Conservation (phyloP, 2,797 vertebrate genomes). For the Sebastolobus alascanus region DNA sequence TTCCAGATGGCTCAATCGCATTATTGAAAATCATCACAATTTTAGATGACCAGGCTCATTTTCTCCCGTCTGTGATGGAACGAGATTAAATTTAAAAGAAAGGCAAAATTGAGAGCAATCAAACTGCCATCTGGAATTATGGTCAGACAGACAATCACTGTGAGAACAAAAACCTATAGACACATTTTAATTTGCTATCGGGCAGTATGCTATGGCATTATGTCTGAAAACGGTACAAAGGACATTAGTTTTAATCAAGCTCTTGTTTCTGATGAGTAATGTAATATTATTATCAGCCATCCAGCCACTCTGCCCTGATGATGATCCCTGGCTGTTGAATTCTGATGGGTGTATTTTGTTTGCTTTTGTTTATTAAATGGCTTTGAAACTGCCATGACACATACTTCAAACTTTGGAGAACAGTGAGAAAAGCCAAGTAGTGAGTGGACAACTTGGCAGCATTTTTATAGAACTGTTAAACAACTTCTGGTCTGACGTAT, state of each 20-base stretch:
- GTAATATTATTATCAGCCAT: constrained; percentile 30
- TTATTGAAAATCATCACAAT: constrained; percentile 60
- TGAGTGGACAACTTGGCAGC: not conserved
- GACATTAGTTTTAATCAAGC: constrained; percentile 38
- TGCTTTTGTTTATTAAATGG: constrained; percentile 11
- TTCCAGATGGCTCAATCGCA: constrained; percentile 58
- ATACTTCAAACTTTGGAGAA: not conserved
- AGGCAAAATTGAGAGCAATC: constrained; percentile 63
- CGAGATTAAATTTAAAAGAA: constrained; percentile 61
- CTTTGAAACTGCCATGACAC: not conserved
- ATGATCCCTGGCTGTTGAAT: not conserved
- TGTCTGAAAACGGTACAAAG: constrained; percentile 30
- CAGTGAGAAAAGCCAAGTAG: not conserved
- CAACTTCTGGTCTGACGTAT: not conserved
- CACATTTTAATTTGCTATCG: constrained; percentile 39
- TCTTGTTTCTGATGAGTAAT: constrained; percentile 48
- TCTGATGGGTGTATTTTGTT: not conserved
- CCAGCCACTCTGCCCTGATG: constrained; percentile 7
- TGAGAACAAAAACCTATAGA: constrained; percentile 40
- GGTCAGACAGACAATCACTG: constrained; percentile 48
- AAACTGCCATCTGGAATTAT: constrained; percentile 72
- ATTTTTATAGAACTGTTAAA: not conserved
- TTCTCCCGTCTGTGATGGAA: constrained; percentile 53
- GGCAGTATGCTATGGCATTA: constrained; percentile 7
- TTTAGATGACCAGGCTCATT: constrained; percentile 62